A percentile compares a stretch with the other conserved stretches of the same genome.
Conservation (phyloP, 2,797 vertebrate species). For the Galaxias olidus region DNA sequence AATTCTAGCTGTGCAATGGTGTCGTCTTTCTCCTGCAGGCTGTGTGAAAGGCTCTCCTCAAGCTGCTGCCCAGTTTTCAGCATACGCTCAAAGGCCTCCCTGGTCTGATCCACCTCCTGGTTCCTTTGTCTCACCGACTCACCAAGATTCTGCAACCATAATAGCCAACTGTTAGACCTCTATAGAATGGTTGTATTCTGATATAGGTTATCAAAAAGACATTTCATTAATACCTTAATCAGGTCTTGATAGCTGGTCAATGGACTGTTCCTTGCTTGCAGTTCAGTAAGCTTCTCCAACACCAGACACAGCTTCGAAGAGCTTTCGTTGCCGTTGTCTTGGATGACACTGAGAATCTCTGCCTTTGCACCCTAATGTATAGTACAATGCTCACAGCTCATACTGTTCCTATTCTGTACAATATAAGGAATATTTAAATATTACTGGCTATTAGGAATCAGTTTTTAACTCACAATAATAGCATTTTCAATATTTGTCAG, state of each 20-base stretch:
- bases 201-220: too few species aligned
- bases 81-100: neutral
- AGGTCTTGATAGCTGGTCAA: neutral
- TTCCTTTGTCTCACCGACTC: neutral
- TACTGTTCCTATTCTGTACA: too few species aligned
- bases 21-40: neutral
- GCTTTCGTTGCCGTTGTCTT: neutral
- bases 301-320: conserved; percentile 2
- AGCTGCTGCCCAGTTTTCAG: neutral
- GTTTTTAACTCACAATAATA: neutral
- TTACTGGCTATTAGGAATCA: too few species aligned
- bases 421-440: too few species aligned
- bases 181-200: too few species aligned
- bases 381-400: too few species aligned
- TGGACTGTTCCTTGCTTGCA: neutral
- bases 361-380: neutral
- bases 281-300: conserved; percentile 4
- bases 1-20: neutral
- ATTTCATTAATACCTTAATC: neutral
- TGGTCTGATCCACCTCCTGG: conserved; percentile 1
- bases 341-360: neutral
- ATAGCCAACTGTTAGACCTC: too few species aligned
- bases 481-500: conserved; percentile 7
- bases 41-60: neutral
- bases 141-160: neutral